Evolutionary conservation across 2,113 vertebrate genomes (phyloP).

Genomic region (Apistogramma diplotaenia): DNA sequence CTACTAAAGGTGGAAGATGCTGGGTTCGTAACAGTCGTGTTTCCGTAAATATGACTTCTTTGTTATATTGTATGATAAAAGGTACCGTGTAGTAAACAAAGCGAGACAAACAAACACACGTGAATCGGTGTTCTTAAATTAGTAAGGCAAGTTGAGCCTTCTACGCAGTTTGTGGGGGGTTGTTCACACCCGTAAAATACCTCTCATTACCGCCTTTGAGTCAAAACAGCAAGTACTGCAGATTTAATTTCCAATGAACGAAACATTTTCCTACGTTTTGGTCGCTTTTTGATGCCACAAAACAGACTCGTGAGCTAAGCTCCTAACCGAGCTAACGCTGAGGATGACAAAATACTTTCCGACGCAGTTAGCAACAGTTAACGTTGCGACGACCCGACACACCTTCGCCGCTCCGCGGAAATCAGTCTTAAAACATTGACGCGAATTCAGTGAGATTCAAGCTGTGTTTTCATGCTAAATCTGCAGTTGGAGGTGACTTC

Average conservation of each 20-base stretch:
- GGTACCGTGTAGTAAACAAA: neutral
- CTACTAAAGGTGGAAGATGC: neutral
- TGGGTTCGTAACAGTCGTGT: neutral
- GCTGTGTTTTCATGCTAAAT: neutral
- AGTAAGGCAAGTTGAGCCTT: neutral
- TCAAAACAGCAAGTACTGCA: neutral
- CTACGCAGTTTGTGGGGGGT: neutral
- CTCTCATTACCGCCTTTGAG: neutral
- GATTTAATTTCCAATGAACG: neutral
- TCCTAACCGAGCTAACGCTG: constrained; percentile 4
- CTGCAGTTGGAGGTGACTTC: neutral
- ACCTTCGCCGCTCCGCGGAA: neutral
- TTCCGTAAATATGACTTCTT: neutral
- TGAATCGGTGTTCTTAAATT: neutral
- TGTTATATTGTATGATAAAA: neutral
- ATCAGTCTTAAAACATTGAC: neutral
- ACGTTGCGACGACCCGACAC: neutral
- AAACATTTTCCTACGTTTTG: neutral
- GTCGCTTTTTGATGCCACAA: neutral
- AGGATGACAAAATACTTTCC: neutral
- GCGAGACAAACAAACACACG: neutral
- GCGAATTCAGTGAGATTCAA: neutral
- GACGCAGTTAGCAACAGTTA: neutral
- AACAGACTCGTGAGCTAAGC: constrained; percentile 24
- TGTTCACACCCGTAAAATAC: neutral